Conservation (phyloP, 2,888 invertebrate species). For the Prosopocoilus inquinatus region DNA sequence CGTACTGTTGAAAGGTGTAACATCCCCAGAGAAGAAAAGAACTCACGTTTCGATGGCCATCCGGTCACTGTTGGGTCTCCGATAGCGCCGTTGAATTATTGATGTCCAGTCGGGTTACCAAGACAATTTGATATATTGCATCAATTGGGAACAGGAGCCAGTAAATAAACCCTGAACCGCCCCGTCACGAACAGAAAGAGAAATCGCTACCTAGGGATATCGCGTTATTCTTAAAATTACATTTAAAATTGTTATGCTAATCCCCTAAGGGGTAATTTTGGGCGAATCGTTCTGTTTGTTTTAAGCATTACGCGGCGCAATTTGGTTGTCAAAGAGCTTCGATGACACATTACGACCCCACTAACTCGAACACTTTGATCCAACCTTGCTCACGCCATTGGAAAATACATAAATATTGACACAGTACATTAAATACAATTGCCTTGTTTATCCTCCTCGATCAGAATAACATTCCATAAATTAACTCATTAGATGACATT, state of each 20-base stretch:
- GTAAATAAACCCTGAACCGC: slow-evolving; percentile 42
- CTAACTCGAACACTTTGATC: slow-evolving; percentile 39
- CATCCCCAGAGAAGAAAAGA: slow-evolving; percentile 13
- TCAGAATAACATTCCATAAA: slow-evolving; percentile 51
- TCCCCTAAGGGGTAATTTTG: slow-evolving; percentile 28
- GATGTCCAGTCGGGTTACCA: slow-evolving; percentile 45
- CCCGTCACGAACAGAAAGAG: slow-evolving; percentile 43
- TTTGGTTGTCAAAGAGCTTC: slow-evolving; percentile 33
- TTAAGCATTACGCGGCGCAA: slow-evolving; percentile 42
- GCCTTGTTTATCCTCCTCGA: slow-evolving; percentile 41
- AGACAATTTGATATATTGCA: slow-evolving; percentile 49
- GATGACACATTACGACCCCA: slow-evolving; percentile 38
- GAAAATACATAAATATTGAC: slow-evolving; percentile 48
- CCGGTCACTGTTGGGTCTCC: slow-evolving; percentile 27
- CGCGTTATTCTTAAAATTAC: slow-evolving; percentile 45
- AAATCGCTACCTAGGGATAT: slow-evolving; percentile 43
- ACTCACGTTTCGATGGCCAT: slow-evolving; percentile 35
- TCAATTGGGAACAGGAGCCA: slow-evolving; percentile 45
- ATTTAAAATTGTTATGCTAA: slow-evolving; percentile 44
- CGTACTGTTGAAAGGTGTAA: background rate
- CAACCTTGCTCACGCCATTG: slow-evolving; percentile 29
- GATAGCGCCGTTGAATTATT: slow-evolving; percentile 46
- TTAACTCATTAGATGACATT: slow-evolving; percentile 50
- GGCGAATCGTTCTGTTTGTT: slow-evolving; percentile 39
- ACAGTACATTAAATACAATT: slow-evolving; percentile 44